Conservation (phyloP, 2,888 invertebrate species). For the Fabriciana adippe region DNA sequence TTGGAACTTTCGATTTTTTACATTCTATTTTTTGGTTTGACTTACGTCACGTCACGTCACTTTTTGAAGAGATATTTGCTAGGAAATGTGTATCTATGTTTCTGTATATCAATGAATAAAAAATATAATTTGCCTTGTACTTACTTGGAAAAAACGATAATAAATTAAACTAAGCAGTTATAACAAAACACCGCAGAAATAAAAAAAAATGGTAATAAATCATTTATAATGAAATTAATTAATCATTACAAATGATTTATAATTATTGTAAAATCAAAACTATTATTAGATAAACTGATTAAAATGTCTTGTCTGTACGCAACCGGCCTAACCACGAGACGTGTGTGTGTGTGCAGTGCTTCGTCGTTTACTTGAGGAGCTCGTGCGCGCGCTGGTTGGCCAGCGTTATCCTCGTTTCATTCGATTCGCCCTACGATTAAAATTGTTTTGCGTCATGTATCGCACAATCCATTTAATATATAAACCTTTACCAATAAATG, state of each 20-base stretch:
- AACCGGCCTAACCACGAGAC: constrained; percentile 65
- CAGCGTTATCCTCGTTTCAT: constrained; percentile 97
- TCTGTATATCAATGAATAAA: too few relatives aligned
- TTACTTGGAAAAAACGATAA: too few relatives aligned
- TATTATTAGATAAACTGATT: not conserved
- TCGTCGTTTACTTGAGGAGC: constrained; percentile 91
- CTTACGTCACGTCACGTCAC: too few relatives aligned
- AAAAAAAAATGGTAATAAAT: too few relatives aligned
- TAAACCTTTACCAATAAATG: constrained; percentile 28
- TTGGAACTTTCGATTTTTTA: too few relatives aligned
- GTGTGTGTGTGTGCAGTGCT: constrained; percentile 61
- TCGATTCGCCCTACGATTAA: constrained; percentile 87
- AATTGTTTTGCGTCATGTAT: constrained; percentile 61
- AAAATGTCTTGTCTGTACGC: constrained; percentile 22
- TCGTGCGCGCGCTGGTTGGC: constrained; percentile 98
- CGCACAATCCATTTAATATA: constrained; percentile 43
- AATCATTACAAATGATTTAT: not conserved
- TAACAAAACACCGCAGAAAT: too few relatives aligned
- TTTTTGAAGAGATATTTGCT: too few relatives aligned
- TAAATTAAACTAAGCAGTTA: too few relatives aligned
- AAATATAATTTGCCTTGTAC: too few relatives aligned
- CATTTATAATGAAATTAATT: too few relatives aligned
- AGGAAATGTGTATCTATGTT: too few relatives aligned
- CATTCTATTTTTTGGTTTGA: too few relatives aligned
- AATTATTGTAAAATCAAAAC: constrained; percentile 1